Evolutionary conservation across 2,888 invertebrate species (phyloP), one percentile per base, ranked within the genome.

Genomic region (Ellobium chinense): DNA sequence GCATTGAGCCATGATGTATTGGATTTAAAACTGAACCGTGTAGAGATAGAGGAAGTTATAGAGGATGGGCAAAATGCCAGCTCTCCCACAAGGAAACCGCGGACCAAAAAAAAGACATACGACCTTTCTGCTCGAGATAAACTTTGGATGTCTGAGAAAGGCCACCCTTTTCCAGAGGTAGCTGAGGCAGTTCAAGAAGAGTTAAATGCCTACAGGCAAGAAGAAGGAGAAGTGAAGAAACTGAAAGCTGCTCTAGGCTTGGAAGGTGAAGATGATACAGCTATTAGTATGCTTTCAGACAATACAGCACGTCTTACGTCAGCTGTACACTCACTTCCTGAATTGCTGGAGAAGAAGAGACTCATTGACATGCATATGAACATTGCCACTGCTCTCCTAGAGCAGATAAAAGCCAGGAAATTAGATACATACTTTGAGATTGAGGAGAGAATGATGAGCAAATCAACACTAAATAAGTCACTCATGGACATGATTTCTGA

Each of bases 181-280:
- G 99, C 99, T 2, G 99, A 99, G 93, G 98, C 99, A 5, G 99
- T 99, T 85, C 99, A 99, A 92, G 98, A 98, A 93, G 98, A 99
- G 93, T 93, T 99, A 81, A 99, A 99, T 92, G 96, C 97, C 84
- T 99, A 99, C 93, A 95, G 96, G 92, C 94, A 95, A 75, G 97
- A 97, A 39, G 99, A 99, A 93, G 98, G 98, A 77, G 98, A 99
- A 94, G 98, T 99, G 4, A 99, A 98, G 91, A 96, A 96, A 87
- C 93, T 99, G 14, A 99, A 99, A 93, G 95, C 95, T 66, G 96
- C 98, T 0, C 98, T 99, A 98, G 98, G 98, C 2, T 94, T 97
- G 74, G 97, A 97, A 90, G 96, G 96, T 7, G 98, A 98, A 85
- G 98, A 98, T 91, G 95, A 96, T 27, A 87, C 91, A 4, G 97